A percentile compares a stretch with the other conserved stretches of the same genome.
Evolutionary conservation across 2,888 invertebrate species (phyloP).

Genomic region (Steinernema hermaphroditum): DNA sequence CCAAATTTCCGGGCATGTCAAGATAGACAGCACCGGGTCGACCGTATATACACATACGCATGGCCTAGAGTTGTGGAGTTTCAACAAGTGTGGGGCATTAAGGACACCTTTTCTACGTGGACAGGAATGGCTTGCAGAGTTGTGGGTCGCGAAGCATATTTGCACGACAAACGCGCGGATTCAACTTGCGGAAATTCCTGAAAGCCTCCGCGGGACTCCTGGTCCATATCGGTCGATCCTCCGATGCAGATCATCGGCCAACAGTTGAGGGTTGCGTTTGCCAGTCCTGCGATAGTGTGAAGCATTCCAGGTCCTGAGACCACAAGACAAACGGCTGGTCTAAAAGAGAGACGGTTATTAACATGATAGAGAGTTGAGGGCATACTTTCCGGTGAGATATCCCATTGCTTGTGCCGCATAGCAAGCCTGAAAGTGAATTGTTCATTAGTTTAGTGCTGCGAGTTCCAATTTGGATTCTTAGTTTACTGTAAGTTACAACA

Average conservation of each 20-base stretch:
- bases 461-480: too few relatives aligned
- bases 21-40: slow-evolving; percentile 87
- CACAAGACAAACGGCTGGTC: slow-evolving; percentile 78
- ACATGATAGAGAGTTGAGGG: too few relatives aligned
- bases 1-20: slow-evolving; percentile 83
- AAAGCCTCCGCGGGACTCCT: slow-evolving; percentile 92
- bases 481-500: too few relatives aligned
- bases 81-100: too few relatives aligned
- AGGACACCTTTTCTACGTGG: slow-evolving; percentile 59
- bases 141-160: slow-evolving; percentile 86
- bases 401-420: slow-evolving; percentile 96
- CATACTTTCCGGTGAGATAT: slow-evolving; percentile 81
- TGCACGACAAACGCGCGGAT: slow-evolving; percentile 83
- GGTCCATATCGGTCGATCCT: slow-evolving; percentile 86
- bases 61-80: slow-evolving; percentile 74
- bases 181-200: slow-evolving; percentile 92
- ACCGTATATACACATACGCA: slow-evolving; percentile 80
- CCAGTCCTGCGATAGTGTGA: slow-evolving; percentile 90
- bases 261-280: slow-evolving; percentile 92
- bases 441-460: neutral
- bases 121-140: slow-evolving; percentile 79
- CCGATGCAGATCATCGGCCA: slow-evolving; percentile 92
- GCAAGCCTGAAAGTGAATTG: slow-evolving; percentile 73
- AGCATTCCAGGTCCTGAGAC: slow-evolving; percentile 93
- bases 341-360: slow-evolving; percentile 54